Conservation (phyloP, 2,888 invertebrate genomes). For the Priocnemis perturbator region DNA sequence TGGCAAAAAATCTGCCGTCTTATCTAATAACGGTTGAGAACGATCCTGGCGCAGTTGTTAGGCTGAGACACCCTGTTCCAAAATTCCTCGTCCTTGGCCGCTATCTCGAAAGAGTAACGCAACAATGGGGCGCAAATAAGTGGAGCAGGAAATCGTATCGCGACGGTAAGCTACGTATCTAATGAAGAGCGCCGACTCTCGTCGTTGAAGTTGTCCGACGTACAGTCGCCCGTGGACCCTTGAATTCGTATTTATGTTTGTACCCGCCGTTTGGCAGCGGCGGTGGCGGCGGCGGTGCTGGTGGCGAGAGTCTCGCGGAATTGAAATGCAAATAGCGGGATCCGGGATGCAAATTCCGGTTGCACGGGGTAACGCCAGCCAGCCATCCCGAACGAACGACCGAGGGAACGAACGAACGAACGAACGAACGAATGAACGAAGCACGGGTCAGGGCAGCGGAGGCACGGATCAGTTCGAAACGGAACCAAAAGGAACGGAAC, state of each 20-base stretch:
- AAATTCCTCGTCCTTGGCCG: neutral
- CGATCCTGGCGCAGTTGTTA: neutral
- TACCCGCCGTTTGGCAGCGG: conserved; percentile 70
- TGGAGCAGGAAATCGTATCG: conserved; percentile 33
- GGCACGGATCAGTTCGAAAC: conserved; percentile 62
- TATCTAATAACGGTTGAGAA: neutral
- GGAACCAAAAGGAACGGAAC: conserved; percentile 59
- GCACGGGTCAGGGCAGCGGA: conserved; percentile 50
- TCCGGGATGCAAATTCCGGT: conserved; percentile 74
- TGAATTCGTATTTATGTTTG: conserved; percentile 72
- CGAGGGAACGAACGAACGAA: conserved; percentile 45
- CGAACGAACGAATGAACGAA: conserved; percentile 32
- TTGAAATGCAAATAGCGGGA: conserved; percentile 75
- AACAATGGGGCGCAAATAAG: conserved; percentile 13
- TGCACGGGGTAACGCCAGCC: conserved; percentile 70
- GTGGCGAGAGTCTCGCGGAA: conserved; percentile 69
- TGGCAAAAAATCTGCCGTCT: too few species aligned
- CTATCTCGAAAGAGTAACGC: too few species aligned
- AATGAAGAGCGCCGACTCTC: conserved; percentile 51
- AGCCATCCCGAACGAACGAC: conserved; percentile 58
- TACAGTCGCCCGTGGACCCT: conserved; percentile 57
- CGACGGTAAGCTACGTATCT: conserved; percentile 44
- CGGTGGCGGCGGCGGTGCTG: conserved; percentile 52
- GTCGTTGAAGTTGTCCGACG: conserved; percentile 49
- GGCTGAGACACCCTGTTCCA: neutral